Percentiles rank a stretch among this genome's conserved stretches.
Conservation (phyloP, 2,113 vertebrate species). For the Mus musculus region GRCm39 chr8:115276501-115277000, state of each 20-base stretch:
- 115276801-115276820: background rate
- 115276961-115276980: background rate
- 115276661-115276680: background rate
- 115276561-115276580: background rate
- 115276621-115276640: background rate
- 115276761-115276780: background rate
- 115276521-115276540: background rate
- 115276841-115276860: background rate
- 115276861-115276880: slow-evolving; percentile 3
- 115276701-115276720: background rate
- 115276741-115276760: background rate
- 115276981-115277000: background rate
- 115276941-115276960: background rate
- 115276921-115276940: background rate
- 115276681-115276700: background rate
- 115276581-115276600: too few species aligned
- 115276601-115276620: too few species aligned
- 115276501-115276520: background rate
- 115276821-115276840: background rate
- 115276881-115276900: background rate
- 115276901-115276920: rapidly evolving
- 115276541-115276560: background rate
- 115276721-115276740: background rate
- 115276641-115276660: background rate
- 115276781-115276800: slow-evolving; percentile 2